Evolutionary conservation across 2,888 invertebrate species (phyloP).

Genomic region (Papilio protenor): DNA sequence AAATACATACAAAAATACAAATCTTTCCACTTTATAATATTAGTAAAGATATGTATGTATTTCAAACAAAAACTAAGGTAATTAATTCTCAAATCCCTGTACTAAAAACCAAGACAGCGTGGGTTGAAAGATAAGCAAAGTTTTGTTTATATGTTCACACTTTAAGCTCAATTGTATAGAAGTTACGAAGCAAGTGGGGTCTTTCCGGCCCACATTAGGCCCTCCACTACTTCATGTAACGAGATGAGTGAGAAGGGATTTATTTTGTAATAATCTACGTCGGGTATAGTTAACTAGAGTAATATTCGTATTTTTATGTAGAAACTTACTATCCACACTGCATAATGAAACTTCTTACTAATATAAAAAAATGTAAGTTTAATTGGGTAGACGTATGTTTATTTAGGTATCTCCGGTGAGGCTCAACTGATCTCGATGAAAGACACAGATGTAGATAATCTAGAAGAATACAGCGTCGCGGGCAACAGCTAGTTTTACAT

Average conservation of each 20-base stretch:
- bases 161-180: constrained; percentile 18
- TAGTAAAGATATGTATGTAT: too few species aligned
- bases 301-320: background rate
- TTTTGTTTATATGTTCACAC: constrained; percentile 27
- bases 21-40: too few species aligned
- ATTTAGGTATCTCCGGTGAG: too few species aligned
- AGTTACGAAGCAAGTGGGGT: background rate
- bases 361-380: too few species aligned
- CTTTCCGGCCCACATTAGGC: constrained; percentile 3
- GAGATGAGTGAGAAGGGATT: background rate
- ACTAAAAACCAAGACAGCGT: constrained; percentile 6
- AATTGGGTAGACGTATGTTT: too few species aligned
- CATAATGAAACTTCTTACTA: too few species aligned
- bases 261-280: background rate
- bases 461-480: too few species aligned
- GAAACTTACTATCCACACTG: too few species aligned
- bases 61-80: background rate
- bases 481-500: too few species aligned
- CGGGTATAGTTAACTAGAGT: background rate
- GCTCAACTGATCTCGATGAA: too few species aligned
- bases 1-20: too few species aligned
- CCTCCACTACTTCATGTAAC: background rate
- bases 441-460: too few species aligned
- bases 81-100: background rate
- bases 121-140: constrained; percentile 15